These are phyloP conservation scores for Atethmia centrago DNA, from an alignment of 2,888 invertebrate genomes.

Conservation along the genomic window DNA sequence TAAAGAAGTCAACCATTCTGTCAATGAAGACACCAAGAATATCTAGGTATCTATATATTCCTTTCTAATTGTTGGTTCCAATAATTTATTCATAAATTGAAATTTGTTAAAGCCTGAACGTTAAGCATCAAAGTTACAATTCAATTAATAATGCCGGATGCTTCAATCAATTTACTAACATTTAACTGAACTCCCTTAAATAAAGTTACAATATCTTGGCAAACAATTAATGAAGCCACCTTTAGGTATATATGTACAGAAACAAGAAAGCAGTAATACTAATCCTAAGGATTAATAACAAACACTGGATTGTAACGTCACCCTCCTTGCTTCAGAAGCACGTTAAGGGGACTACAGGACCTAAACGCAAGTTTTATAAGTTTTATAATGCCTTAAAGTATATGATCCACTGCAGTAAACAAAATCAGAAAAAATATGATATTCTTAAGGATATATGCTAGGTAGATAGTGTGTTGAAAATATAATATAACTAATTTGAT, in stretches of 20 bases:
- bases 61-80: neutral
- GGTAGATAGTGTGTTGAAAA: no score
- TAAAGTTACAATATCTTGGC: neutral
- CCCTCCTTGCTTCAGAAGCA: no score
- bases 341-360: no score
- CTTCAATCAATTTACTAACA: slow-evolving; percentile 16
- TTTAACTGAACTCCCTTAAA: neutral
- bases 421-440: no score
- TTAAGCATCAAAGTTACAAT: slow-evolving; percentile 23
- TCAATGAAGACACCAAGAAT: neutral
- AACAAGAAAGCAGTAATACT: no score
- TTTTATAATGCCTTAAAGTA: no score
- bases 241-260: neutral
- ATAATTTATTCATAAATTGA: neutral
- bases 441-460: no score
- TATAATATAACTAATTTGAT: no score
- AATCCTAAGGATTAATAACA: neutral
- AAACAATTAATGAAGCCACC: neutral
- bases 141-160: slow-evolving; percentile 5
- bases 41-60: neutral
- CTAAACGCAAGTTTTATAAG: no score
- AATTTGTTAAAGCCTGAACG: neutral
- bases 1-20: neutral
- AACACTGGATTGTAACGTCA: neutral
- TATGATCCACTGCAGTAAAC: no score